These are phyloP conservation scores for Anguilla rostrata DNA, from an alignment of 2,113 vertebrate genomes.

Conservation along the genomic window DNA sequence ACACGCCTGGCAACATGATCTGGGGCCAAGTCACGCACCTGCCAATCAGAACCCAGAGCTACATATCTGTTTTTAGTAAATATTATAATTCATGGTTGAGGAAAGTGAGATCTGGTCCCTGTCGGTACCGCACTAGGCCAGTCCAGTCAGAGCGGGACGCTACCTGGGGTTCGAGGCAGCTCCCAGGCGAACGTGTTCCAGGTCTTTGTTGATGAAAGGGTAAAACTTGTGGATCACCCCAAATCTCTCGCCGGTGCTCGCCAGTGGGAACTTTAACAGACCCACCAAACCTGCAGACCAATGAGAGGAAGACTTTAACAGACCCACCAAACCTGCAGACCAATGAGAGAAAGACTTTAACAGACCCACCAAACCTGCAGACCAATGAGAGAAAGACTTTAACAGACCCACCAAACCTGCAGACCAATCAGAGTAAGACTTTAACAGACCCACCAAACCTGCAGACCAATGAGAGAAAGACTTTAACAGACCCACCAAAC, in stretches of 20 bases:
- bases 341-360: slow-evolving; percentile 61
- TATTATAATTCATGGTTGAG: too few species aligned
- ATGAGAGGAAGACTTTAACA: slow-evolving; percentile 67
- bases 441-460: slow-evolving; percentile 76
- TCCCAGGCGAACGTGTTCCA: slow-evolving; percentile 73
- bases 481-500: slow-evolving; percentile 69
- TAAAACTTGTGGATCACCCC: slow-evolving; percentile 80
- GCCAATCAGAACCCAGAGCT: too few species aligned
- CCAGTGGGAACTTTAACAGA: slow-evolving; percentile 79
- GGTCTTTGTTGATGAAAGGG: slow-evolving; percentile 75
- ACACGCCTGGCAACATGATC: neutral
- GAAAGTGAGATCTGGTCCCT: too few species aligned
- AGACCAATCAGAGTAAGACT: slow-evolving; percentile 47
- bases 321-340: slow-evolving; percentile 68
- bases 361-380: slow-evolving; percentile 73
- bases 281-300: slow-evolving; percentile 68
- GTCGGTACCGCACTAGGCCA: too few species aligned
- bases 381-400: slow-evolving; percentile 24
- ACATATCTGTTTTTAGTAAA: too few species aligned
- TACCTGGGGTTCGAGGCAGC: slow-evolving; percentile 78
- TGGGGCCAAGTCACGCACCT: too few species aligned
- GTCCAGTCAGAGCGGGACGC: too few species aligned
- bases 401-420: slow-evolving; percentile 59
- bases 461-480: slow-evolving; percentile 53
- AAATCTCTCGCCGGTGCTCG: slow-evolving; percentile 80